phyloP scores from a whole-genome alignment of 2,113 vertebrate species.

The Neolamprologus longior region DNA sequence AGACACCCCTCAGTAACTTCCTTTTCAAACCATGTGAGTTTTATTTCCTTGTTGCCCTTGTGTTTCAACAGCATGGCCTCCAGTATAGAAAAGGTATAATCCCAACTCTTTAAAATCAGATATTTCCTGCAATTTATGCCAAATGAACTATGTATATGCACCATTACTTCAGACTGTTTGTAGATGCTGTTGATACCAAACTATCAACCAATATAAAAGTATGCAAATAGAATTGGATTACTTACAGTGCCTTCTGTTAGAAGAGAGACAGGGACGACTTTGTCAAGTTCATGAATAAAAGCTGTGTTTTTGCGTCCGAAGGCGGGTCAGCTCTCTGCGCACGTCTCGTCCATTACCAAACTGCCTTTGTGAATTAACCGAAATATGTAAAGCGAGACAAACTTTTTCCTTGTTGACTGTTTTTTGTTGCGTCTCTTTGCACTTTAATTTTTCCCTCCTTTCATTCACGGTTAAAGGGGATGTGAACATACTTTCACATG shows the following conservation, averaged over 20 bases:
- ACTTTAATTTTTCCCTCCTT: neutral
- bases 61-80: slow-evolving; percentile 47
- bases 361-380: slow-evolving; percentile 4
- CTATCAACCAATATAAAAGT: slow-evolving; percentile 21
- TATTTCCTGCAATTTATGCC: slow-evolving; percentile 6
- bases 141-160: neutral
- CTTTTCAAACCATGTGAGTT: slow-evolving; percentile 43
- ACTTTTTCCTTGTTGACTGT: neutral
- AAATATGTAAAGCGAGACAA: slow-evolving; percentile 27
- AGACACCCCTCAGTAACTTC: slow-evolving; percentile 42
- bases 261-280: slow-evolving; percentile 38
- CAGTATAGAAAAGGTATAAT: slow-evolving; percentile 11
- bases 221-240: slow-evolving; percentile 46
- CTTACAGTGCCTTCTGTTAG: neutral
- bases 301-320: neutral
- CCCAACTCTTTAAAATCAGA: neutral
- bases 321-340: neutral
- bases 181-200: slow-evolving; percentile 29
- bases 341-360: neutral
- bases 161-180: slow-evolving; percentile 38
- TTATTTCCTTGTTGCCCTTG: slow-evolving; percentile 67
- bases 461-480: neutral
- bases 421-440: neutral
- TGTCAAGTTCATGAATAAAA: neutral
- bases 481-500: neutral